Conservation (phyloP, 2,888 invertebrate genomes). For the Junonia oenone region DNA sequence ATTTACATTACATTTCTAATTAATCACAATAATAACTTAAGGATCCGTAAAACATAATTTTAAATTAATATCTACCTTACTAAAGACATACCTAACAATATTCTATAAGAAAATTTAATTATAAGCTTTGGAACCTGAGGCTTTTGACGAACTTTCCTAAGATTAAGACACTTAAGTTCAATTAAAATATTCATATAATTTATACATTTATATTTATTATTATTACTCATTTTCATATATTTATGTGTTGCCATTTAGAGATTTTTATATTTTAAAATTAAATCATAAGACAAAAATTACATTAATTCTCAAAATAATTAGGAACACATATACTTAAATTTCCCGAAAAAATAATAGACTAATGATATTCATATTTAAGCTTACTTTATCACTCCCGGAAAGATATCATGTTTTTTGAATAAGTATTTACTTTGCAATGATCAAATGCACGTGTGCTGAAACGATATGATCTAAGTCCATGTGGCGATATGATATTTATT, state of each 20-base stretch:
- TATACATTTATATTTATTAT: not conserved
- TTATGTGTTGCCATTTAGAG: not conserved
- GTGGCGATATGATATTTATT: constrained; percentile 32
- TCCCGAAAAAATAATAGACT: not conserved
- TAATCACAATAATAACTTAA: constrained; percentile 59
- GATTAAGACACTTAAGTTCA: not conserved
- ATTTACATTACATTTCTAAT: constrained; percentile 37
- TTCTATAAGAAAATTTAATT: constrained; percentile 33
- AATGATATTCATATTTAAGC: not conserved
- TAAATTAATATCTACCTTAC: constrained; percentile 25
- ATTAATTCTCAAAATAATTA: not conserved
- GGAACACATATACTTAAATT: not conserved
- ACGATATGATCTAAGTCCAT: constrained; percentile 21
- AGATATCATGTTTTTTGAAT: constrained; percentile 32
- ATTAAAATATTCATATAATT: not conserved
- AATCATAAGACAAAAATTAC: not conserved
- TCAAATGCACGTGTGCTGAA: constrained; percentile 64
- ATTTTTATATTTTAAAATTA: not conserved
- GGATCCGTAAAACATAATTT: constrained; percentile 17
- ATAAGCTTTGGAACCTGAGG: constrained; percentile 57
- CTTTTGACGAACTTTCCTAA: constrained; percentile 14
- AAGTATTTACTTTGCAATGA: constrained; percentile 52
- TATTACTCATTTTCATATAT: not conserved
- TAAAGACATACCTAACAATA: constrained; percentile 15
- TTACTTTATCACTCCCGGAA: constrained; percentile 2